A percentile compares a stretch with the other conserved stretches of the same genome.
phyloP scores from a whole-genome alignment of 2,888 invertebrate genomes.

The Lutraria lutraria region DNA sequence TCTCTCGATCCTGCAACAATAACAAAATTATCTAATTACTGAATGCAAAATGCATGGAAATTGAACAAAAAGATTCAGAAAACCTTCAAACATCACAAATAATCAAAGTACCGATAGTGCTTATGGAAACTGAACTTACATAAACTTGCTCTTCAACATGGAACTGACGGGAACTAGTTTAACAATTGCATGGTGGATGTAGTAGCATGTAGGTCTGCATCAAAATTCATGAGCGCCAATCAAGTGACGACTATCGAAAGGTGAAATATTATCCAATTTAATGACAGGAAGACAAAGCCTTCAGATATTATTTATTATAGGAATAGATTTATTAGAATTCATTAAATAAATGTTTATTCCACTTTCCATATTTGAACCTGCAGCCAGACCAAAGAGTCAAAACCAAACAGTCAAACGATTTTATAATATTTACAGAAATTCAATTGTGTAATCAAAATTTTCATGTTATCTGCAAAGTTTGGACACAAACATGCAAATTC shows the following conservation, averaged over 20 bases:
- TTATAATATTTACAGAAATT: not conserved
- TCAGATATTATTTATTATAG: too few species aligned
- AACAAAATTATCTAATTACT: not conserved
- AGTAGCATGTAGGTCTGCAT: too few species aligned
- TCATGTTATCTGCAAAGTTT: not conserved
- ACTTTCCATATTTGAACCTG: not conserved
- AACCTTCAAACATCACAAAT: constrained; percentile 1
- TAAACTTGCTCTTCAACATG: too few species aligned
- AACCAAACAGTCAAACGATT: not conserved
- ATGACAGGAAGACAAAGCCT: not conserved
- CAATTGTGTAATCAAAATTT: not conserved
- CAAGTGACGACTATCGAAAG: too few species aligned
- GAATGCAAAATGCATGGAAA: not conserved
- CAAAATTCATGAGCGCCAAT: too few species aligned
- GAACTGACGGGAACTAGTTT: too few species aligned
- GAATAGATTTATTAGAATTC: not conserved
- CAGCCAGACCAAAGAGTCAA: not conserved
- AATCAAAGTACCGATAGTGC: not conserved
- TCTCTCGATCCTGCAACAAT: not conserved
- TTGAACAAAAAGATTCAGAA: not conserved
- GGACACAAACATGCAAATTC: not conserved
- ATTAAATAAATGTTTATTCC: not conserved
- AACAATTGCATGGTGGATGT: too few species aligned
- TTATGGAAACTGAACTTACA: too few species aligned
- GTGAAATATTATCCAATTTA: too few species aligned